Evolutionary conservation across 2,888 invertebrate genomes (phyloP).

Genomic region (Prenolepis imparis): DNA sequence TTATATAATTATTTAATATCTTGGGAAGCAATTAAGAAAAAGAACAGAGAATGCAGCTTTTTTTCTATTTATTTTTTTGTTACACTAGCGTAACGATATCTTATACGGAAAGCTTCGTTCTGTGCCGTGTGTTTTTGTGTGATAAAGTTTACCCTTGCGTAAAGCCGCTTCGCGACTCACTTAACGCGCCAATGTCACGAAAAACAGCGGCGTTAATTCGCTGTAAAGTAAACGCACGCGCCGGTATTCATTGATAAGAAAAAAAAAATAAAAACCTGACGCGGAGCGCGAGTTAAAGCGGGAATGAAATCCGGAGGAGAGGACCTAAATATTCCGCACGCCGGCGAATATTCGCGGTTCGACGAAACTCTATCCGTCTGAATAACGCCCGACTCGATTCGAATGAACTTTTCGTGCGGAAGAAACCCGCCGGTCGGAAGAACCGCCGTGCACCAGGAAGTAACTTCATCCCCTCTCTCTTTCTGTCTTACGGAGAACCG

Average conservation of each 20-base stretch:
- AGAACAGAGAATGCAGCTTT: not conserved
- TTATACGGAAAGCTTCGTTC: not conserved
- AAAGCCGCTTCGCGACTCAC: not conserved
- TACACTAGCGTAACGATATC: not conserved
- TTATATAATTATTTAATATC: not conserved
- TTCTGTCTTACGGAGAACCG: slow-evolving; percentile 21
- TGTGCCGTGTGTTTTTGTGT: not conserved
- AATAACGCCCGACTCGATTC: slow-evolving; percentile 67
- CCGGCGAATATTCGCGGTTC: slow-evolving; percentile 63
- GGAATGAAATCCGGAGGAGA: slow-evolving; percentile 32
- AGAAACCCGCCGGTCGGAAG: slow-evolving; percentile 46
- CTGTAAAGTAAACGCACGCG: slow-evolving; percentile 17
- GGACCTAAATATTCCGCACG: slow-evolving; percentile 43
- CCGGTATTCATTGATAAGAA: not conserved
- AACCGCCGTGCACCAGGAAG: slow-evolving; percentile 34
- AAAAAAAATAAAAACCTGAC: slow-evolving; percentile 17
- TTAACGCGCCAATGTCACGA: slow-evolving; percentile 12
- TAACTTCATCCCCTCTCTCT: slow-evolving; percentile 30
- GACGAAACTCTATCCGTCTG: slow-evolving; percentile 63
- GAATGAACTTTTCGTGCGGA: slow-evolving; percentile 70
- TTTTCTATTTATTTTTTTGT: not conserved
- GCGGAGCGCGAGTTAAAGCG: not conserved
- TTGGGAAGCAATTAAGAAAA: not conserved
- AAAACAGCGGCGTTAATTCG: slow-evolving; percentile 24
- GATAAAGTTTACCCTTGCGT: not conserved